Evolutionary conservation across 1,140 invertebrate genomes (phyloP), one percentile per base, ranked within the genome.

Genomic region (Drepana arcuata): DNA sequence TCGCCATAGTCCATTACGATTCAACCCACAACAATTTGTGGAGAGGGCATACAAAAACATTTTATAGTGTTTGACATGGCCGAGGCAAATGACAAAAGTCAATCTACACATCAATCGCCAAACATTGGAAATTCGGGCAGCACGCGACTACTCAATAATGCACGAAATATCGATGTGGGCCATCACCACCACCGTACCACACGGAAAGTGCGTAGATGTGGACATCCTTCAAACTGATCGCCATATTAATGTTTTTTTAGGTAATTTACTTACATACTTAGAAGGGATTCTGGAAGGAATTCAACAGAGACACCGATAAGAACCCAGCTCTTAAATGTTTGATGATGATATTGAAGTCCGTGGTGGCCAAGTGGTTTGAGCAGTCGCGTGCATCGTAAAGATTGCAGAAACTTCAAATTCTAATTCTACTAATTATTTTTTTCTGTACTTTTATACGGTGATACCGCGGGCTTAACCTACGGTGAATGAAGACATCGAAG

Each of bases 51-150:
- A 64, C 48, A 73, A 75, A 80, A 79, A 73, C 63, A 72, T 80
- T 79, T 72, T 70, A 71, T n/a, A n/a, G 58, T 70, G 49, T 77
- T 77, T 77, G 72, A 78, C 70, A 71, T 71, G 68, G 64, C 52
- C 70, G 63, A 60, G 48, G 70, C 56, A 81, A 81, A 81, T 79
- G 74, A 81, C 74, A 81, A 79, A 79, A 81, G 70, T 81, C 77
- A 74, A 81, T 81, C 77, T 78, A 81, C 63, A 77, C 77, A 77
- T 74, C 73, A 78, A 81, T 81, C 71, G 73, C 77, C 77, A 79
- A 81, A 81, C 77, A 79, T 75, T 71, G 64, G 63, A 78, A 74
- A 77, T 78, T 81, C 72, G 71, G 69, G 73, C 47, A 62, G 45
- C 74, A 81, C 73, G 77, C 77, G 70, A 81, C 62, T 78, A 63